Base-by-base conservation (phyloP, 2,888 invertebrate species). In the Sussaba pulchella region DNA sequence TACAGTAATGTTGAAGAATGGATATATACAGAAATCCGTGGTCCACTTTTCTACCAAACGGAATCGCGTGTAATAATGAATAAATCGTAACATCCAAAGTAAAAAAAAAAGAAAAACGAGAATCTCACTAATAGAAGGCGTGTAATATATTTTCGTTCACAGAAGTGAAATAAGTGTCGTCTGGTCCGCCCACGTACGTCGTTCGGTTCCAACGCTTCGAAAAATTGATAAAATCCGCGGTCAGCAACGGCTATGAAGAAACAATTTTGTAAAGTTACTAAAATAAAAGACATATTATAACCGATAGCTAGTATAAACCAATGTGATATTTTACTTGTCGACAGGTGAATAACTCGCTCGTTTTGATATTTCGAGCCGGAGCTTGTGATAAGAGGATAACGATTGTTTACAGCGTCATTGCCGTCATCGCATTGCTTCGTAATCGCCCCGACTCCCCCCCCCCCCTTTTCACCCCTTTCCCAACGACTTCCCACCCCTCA, bases 321-420 rank as follows among this genome's bases (percentile, higher is more conserved):
- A 31, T 31, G 2, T 31, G 31, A 31, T 31, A 31, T 31, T 67
- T 66, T 19, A 36, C 8, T 39, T 19, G 17, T 3, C 31, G n/a
- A 52, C 67, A 67, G 39, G 50, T 67, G 50, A 19, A 14, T 14
- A 8, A 14, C 41, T 52, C 41, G 39, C n/a, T 14, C 26, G 31
- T 31, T 1, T 54, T 21, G 31, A 19, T 17, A 19, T 39, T 19
- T 36, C 41, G 8, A 1, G 26, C 14, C 14, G 54, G 26, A 24
- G 10, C 41, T 17, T 21, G 10, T 14, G 21, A 24, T 39, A 24
- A n/a, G 9, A 17, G 14, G 52, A 24, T 41, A 12, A 54, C 39
- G 24, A 54, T 41, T 69, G 39, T 69, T 54, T 41, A 24, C 54
- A 24, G 24, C 41, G 21, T n/a, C 41, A 12, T 69, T 54, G 39